These are phyloP conservation scores for Oncorhynchus masou DNA, from an alignment of 2,113 vertebrate species.

Conservation along the genomic window DNA sequence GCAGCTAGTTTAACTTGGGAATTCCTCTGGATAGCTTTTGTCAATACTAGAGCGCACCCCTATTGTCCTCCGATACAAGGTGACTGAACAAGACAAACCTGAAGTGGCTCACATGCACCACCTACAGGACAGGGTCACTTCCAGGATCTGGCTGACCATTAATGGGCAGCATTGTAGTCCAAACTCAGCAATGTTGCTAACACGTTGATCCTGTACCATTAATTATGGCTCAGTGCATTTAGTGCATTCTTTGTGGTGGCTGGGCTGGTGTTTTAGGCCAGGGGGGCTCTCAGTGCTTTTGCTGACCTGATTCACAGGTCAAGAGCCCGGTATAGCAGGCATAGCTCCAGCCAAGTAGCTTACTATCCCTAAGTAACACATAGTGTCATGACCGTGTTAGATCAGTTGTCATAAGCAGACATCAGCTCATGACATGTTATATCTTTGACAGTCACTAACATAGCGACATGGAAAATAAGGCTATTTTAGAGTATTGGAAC, in stretches of 20 bases:
- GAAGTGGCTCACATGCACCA: too few relatives aligned
- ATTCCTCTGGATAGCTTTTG: background rate
- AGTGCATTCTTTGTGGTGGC: conserved; percentile 2
- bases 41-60: background rate
- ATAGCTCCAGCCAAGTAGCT: conserved; percentile 28
- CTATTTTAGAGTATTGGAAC: too few relatives aligned
- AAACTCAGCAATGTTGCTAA: background rate
- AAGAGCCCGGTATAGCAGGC: conserved; percentile 14
- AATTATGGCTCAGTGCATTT: background rate
- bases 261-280: background rate
- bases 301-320: conserved; percentile 39
- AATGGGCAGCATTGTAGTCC: too few relatives aligned
- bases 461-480: background rate
- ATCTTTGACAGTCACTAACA: background rate
- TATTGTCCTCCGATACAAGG: too few relatives aligned
- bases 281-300: conserved; percentile 4
- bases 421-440: background rate
- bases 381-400: too few relatives aligned
- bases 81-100: too few relatives aligned
- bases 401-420: background rate
- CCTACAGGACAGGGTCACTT: too few relatives aligned
- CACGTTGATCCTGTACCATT: background rate
- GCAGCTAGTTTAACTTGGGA: background rate
- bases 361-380: conserved; percentile 1
- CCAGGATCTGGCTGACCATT: too few relatives aligned